Evolutionary conservation across 1,140 invertebrate species (phyloP).

Genomic region (Portunus trituberculatus): DNA sequence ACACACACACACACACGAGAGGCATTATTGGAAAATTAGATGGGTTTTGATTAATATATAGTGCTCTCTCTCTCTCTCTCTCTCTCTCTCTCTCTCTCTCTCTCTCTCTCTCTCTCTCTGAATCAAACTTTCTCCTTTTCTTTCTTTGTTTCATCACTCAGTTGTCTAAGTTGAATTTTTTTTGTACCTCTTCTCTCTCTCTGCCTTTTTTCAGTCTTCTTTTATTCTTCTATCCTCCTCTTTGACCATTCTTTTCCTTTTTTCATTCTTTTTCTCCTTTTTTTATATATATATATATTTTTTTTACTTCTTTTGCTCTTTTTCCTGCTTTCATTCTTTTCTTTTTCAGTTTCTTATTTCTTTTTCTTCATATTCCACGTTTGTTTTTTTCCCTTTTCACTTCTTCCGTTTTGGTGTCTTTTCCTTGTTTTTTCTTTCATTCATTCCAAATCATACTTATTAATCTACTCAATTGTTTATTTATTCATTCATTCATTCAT

Average conservation of each 20-base stretch:
- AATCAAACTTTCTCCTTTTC: background rate
- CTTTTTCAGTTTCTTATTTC: background rate
- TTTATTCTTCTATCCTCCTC: background rate
- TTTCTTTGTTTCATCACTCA: too few relatives aligned
- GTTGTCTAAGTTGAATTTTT: too few relatives aligned
- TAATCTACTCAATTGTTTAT: background rate
- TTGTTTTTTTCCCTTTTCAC: background rate
- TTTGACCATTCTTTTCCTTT: background rate
- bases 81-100: conserved; percentile 36
- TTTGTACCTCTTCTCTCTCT: too few relatives aligned
- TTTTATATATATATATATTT: too few relatives aligned
- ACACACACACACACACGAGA: background rate
- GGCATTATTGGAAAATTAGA: too few relatives aligned
- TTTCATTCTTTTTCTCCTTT: conserved; percentile 33
- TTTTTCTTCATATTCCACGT: too few relatives aligned
- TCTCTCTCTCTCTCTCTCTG: conserved; percentile 57
- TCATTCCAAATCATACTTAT: too few relatives aligned
- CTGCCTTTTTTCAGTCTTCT: background rate
- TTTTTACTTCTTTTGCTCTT: too few relatives aligned
- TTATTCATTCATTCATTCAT: background rate
- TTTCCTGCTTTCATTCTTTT: background rate
- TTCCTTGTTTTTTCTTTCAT: background rate
- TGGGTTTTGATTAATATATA: background rate
- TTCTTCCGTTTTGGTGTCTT: background rate
- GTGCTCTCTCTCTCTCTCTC: background rate